Base-by-base conservation (phyloP, 2,888 invertebrate species). In the Arrhopalites spinosus region DNA sequence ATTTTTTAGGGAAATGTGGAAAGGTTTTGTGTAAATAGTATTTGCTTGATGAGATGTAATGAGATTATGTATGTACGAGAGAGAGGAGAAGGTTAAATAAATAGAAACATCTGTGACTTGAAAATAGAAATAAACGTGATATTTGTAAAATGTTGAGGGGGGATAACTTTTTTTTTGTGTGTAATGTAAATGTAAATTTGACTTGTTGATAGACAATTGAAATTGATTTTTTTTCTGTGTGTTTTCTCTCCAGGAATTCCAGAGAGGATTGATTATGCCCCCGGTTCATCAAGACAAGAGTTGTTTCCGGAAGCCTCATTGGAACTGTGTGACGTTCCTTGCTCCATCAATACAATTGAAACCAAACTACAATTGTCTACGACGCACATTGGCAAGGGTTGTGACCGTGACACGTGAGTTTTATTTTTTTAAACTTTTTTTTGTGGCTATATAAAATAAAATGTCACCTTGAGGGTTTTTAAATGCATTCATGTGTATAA, bases 331-430 rank as follows among this genome's bases (percentile, higher is more conserved):
- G 85, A 86, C 80, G 85, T 86, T 61, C 90, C 85, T 77, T 90
- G 83, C 78, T 80, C 83, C 71, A 80, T 83, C 78, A 81, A 80
- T 78, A 84, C 85, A 67, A 85, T 87, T 47, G 85, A 86, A 43
- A 86, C 87, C 0, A 85, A 85, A 74, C 87, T 94, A 69, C 89
- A 90, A 25, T 87, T 94, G 81, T 89, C 90, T 76, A 93, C 93
- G 17, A 91, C 92, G 74, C 94, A 97, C 85, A 96, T 96, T 79
- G 97, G 96, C 80, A 94, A 95, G 85, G 96, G 97, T 84, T 98
- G 98, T 87, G 98, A 98, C 86, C 88, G 97, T 3, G 98, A 98
- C 85, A 95, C 95, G 0, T n/a, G n/a, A n/a, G n/a, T n/a, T n/a
- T n/a, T n/a, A n/a, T n/a, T n/a, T n/a, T n/a, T n/a, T n/a, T n/a